phyloP scores from a whole-genome alignment of 1,140 invertebrate genomes.

The Frieseomelitta varia region DNA sequence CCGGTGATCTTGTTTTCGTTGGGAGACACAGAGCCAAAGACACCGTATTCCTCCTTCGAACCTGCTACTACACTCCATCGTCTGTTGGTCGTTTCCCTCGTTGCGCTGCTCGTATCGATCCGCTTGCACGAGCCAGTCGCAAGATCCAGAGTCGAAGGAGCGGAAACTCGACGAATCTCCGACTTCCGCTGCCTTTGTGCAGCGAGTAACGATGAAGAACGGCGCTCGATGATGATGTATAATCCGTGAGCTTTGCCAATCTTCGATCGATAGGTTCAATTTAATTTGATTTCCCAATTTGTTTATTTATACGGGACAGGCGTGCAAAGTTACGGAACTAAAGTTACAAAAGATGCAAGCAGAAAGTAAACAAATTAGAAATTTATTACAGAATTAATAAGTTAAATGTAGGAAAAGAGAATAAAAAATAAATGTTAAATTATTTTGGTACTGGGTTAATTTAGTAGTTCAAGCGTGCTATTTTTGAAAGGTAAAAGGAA shows the following conservation, averaged over 20 bases:
- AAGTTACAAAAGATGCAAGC: too few species aligned
- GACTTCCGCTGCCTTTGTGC: background rate
- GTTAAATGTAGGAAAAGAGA: too few species aligned
- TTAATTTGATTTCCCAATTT: too few species aligned
- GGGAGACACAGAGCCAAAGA: background rate
- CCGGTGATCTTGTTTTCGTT: background rate
- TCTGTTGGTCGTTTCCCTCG: background rate
- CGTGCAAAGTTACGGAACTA: too few species aligned
- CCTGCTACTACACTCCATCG: background rate
- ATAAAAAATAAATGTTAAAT: too few species aligned
- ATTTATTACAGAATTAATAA: too few species aligned
- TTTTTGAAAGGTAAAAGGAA: too few species aligned
- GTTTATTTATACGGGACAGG: too few species aligned
- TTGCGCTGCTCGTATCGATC: constrained; percentile 7
- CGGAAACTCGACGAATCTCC: background rate
- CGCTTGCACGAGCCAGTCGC: background rate
- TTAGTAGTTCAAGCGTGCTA: too few species aligned
- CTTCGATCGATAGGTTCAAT: too few species aligned
- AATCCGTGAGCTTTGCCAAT: background rate
- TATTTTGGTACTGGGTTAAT: too few species aligned
- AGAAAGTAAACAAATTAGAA: too few species aligned
- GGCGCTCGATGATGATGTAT: constrained; percentile 18
- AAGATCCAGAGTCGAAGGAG: background rate
- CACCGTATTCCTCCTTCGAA: background rate
- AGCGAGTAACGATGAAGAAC: background rate